Percentiles rank a stretch among this genome's conserved stretches.
Evolutionary conservation across 2,113 vertebrate species (phyloP).

Genomic region (Mola mola): DNA sequence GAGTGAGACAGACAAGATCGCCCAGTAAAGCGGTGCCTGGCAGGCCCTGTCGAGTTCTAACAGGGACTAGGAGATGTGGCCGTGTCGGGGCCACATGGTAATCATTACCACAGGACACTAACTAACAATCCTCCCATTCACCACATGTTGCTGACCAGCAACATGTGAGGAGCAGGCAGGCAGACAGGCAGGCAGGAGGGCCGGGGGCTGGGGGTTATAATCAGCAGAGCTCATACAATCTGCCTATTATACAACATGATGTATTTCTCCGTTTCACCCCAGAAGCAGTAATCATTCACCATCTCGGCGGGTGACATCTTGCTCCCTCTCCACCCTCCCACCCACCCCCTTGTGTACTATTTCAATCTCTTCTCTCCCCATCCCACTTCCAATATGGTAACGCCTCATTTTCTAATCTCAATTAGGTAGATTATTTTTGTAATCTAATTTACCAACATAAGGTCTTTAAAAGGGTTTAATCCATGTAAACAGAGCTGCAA

Average conservation of each 20-base stretch:
- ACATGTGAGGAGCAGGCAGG: slow-evolving; percentile 52
- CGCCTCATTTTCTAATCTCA: slow-evolving; percentile 65
- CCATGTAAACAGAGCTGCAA: slow-evolving; percentile 42
- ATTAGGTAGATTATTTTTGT: slow-evolving; percentile 65
- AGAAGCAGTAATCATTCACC: slow-evolving; percentile 46
- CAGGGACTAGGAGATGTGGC: slow-evolving; percentile 47
- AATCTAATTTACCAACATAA: slow-evolving; percentile 69
- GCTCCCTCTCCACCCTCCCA: background rate
- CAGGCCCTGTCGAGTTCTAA: slow-evolving; percentile 32
- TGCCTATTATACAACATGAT: slow-evolving; percentile 51
- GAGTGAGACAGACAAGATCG: slow-evolving; percentile 23
- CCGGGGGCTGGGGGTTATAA: slow-evolving; percentile 19
- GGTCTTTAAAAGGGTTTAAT: slow-evolving; percentile 52
- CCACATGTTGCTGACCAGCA: slow-evolving; percentile 68
- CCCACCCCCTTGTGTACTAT: background rate
- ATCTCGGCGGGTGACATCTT: slow-evolving; percentile 53
- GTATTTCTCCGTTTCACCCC: slow-evolving; percentile 48
- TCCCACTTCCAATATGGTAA: slow-evolving; percentile 44
- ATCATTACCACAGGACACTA: slow-evolving; percentile 68
- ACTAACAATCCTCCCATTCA: slow-evolving; percentile 73
- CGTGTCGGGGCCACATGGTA: slow-evolving; percentile 61
- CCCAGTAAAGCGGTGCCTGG: slow-evolving; percentile 50
- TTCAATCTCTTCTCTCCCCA: background rate
- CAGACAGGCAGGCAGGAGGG: slow-evolving; percentile 24
- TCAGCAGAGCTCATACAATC: slow-evolving; percentile 31